Conservation (phyloP, 1,140 invertebrate species). For the Rhopalosiphum maidis region DNA sequence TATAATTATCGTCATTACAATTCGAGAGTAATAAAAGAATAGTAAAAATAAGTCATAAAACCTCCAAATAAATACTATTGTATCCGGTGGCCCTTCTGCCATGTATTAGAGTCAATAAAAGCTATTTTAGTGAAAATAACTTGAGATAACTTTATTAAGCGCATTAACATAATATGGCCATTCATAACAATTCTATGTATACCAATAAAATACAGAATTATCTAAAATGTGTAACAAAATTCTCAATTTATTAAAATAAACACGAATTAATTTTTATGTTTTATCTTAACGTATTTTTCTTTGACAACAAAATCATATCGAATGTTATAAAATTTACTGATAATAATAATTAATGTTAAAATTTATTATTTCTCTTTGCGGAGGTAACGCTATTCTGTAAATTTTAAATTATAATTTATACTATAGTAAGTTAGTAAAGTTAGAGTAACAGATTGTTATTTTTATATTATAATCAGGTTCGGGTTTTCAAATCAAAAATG, state of each 20-base stretch:
- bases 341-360: background rate
- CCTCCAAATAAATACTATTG: background rate
- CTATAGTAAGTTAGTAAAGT: background rate
- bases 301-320: background rate
- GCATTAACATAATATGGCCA: background rate
- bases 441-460: background rate
- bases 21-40: background rate
- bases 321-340: background rate
- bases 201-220: background rate
- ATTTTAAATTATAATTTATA: background rate
- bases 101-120: background rate
- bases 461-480: background rate
- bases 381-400: too few relatives aligned
- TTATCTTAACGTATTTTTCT: background rate
- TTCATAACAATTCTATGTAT: background rate
- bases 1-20: background rate
- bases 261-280: background rate
- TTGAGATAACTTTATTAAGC: background rate
- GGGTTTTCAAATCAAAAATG: background rate
- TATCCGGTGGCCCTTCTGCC: background rate
- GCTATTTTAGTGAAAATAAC: background rate
- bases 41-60: slow-evolving; percentile 3
- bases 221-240: background rate
- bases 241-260: background rate
- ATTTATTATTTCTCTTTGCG: background rate